Percentiles rank a stretch among this genome's conserved stretches.
Evolutionary conservation across 1,140 invertebrate species (phyloP).

Genomic region (Brachystomella parvula): DNA sequence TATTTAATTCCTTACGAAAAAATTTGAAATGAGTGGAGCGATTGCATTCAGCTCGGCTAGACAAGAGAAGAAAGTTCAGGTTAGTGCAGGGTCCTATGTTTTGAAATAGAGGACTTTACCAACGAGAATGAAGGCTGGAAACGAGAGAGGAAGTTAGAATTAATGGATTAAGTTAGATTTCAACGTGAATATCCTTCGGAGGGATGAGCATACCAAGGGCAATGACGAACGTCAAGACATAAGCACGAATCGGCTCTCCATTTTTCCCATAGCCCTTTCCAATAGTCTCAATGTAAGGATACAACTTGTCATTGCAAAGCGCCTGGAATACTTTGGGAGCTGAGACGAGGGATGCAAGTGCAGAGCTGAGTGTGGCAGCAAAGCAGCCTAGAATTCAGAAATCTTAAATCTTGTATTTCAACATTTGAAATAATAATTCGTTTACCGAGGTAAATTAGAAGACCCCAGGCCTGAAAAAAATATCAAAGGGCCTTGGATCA

Average conservation of each 20-base stretch:
- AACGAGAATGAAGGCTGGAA: conserved; percentile 47
- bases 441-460: conserved; percentile 45
- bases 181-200: too few relatives aligned
- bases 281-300: conserved; percentile 54
- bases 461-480: conserved; percentile 43
- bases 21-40: conserved; percentile 60
- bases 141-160: neutral
- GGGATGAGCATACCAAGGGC: conserved; percentile 43
- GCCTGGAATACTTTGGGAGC: conserved; percentile 55
- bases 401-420: conserved; percentile 1
- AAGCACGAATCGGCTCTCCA: conserved; percentile 52
- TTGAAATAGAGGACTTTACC: conserved; percentile 42
- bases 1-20: conserved; percentile 46
- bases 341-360: conserved; percentile 54
- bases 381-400: conserved; percentile 48
- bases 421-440: too few relatives aligned
- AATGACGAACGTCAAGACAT: conserved; percentile 53
- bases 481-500: too few relatives aligned
- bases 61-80: conserved; percentile 11
- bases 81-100: neutral
- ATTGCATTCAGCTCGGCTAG: conserved; percentile 51
- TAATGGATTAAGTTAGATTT: neutral
- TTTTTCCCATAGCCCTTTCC: conserved; percentile 53
- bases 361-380: conserved; percentile 56
- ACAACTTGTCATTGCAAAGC: conserved; percentile 56